Base-by-base conservation (phyloP, 2,797 vertebrate species). In the Nyctalus aviator region DNA sequence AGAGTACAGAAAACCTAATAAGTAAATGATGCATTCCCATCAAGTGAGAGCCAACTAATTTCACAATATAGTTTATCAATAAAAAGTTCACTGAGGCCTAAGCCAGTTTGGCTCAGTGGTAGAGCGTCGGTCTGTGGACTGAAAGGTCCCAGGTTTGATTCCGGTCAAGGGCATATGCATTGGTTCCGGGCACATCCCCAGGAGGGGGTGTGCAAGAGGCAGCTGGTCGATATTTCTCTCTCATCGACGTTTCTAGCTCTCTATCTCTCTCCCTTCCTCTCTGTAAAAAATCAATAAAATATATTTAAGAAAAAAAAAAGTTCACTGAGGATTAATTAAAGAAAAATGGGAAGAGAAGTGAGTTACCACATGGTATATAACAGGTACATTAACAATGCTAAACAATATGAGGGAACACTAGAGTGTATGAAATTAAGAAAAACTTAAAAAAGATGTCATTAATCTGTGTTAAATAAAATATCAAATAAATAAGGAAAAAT, bases 401-500 rank as follows among this genome's bases (percentile, higher is more conserved):
- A 72, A 64, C 32, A 37, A 50, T 72, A 76, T 35, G 13, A 44
- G n/a, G 35, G 50, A 87, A 78, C 32, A 85, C 20, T 59, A 69
- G 20, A 59, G 27, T 15, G 6, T 79, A 12, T 81, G 44, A 83
- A 90, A 78, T 71, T 84, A 88, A 69, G 53, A 68, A 90, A 94
- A 82, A 69, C 20, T 64, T 86, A 18, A 53, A 46, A 86, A 44
- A 73, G n/a, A 94, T 85, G 11, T 18, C 55, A 77, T 48, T 77
- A 35, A 88, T 2, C 25, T 66, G 1, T 69, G 11, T 41, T 37
- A 85, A 95, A 93, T 77, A 90, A 91, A 92, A 91, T 44, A 71
- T 62, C 55, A 91, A 86, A 68, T 18, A 82, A 82, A 62, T 17
- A 72, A 57, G 30, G 5, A 35, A 77, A 78, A 23, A 11, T 57